phyloP scores from a whole-genome alignment of 2,888 invertebrate species.

The Rhagophthalmus giganteus region DNA sequence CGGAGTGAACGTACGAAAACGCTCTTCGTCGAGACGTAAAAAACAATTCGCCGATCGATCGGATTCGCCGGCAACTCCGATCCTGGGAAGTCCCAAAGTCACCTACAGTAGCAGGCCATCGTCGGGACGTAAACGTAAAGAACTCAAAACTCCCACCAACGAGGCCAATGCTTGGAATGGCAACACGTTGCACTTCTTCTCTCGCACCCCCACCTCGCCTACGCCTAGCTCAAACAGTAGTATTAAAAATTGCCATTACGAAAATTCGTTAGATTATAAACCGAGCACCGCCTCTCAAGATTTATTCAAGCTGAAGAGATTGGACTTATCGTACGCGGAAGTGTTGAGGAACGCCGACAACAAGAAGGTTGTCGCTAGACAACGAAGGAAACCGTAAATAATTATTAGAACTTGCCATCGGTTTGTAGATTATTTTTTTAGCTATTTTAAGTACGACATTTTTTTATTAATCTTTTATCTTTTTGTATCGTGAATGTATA shows the following conservation, averaged over 20 bases:
- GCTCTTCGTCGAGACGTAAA: constrained; percentile 66
- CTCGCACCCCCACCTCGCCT: constrained; percentile 58
- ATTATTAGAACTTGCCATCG: neutral
- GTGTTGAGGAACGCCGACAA: constrained; percentile 73
- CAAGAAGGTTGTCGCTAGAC: constrained; percentile 41
- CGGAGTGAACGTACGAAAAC: constrained; percentile 68
- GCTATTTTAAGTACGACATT: neutral
- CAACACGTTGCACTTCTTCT: constrained; percentile 69
- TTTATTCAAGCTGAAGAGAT: constrained; percentile 76
- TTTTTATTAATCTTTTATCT: neutral
- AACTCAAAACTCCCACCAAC: constrained; percentile 57
- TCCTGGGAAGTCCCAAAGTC: constrained; percentile 64
- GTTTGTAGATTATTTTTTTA: neutral
- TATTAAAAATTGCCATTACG: constrained; percentile 43
- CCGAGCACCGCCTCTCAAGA: constrained; percentile 80
- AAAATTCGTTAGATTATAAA: constrained; percentile 57
- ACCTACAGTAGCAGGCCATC: constrained; percentile 61
- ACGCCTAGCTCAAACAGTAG: constrained; percentile 60
- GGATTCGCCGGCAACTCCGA: constrained; percentile 68
- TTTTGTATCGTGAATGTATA: neutral
- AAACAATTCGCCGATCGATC: constrained; percentile 68
- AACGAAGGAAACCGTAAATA: constrained; percentile 19
- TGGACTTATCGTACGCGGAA: constrained; percentile 85
- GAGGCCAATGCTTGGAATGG: constrained; percentile 67
- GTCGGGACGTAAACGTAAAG: constrained; percentile 56